Base-by-base conservation (phyloP, 2,113 vertebrate genomes). In the Vicugna pacos region DNA sequence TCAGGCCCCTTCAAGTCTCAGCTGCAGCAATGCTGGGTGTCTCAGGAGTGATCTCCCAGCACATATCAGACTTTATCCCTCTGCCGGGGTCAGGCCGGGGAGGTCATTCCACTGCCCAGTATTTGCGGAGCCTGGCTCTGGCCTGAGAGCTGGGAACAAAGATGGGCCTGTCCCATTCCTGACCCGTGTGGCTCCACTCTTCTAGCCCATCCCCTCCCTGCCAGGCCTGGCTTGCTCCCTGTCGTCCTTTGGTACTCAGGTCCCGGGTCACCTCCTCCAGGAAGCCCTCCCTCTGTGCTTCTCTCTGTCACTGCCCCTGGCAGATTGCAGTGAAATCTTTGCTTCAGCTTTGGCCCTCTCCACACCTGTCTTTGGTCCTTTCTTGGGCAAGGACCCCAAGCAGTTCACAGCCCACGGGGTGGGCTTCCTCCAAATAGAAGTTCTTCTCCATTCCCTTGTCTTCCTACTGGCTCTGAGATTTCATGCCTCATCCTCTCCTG, bases 341-440 rank as follows among this genome's bases (percentile, higher is more conserved):
- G 93, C 67, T 85, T 46, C 32, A 30, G 35, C 38, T 7, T 35
- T 0, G 24, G 77, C 30, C 42, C 26, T 69, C 54, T 79, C 35
- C 19, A 30, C 2, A 7, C 52, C 60, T 5, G 0, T 76, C 24
- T 69, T 35, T 48, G 70, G 46, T 6, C 30, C 28, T 50, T 75
- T 67, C 42, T 1, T 28, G 12, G 72, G 24, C 30, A 48, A 73
- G 32, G 70, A 38, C n/a, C 9, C 22, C 3, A 2, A 16, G 26
- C 28, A 22, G 22, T 60, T 69, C 0, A 5, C 17, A 46, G 26
- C 62, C 56, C 3, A 12, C 5, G 0, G 14, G 50, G 3, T 1
- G 19, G 35, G 3, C 26, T 56, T 32, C 8, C 30, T n/a, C 12
- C 28, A 7, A 10, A 0, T 24, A n/a, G 8, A 3, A 22, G 17